Percentiles rank a stretch among this genome's conserved stretches.
Evolutionary conservation across 2,113 vertebrate genomes (phyloP).

Genomic region (Ornithorhynchus anatinus): DNA sequence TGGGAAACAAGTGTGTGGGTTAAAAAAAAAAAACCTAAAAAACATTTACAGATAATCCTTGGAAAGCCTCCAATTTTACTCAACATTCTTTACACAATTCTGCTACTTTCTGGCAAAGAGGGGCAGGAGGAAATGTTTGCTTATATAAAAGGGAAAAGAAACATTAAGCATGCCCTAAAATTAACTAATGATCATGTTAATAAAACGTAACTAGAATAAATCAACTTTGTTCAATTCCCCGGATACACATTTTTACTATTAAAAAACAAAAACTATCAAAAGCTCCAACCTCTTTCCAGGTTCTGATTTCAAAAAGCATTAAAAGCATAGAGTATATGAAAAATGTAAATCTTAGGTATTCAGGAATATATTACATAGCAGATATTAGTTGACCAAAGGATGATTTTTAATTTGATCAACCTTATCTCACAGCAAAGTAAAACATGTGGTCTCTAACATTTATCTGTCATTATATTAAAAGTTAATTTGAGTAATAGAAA

Average conservation of each 20-base stretch:
- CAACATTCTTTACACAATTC: neutral
- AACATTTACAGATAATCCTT: neutral
- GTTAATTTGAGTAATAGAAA: too few relatives aligned
- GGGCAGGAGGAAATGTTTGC: neutral
- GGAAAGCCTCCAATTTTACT: accelerated
- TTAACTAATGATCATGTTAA: neutral
- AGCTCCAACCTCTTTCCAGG: too few relatives aligned
- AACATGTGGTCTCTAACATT: too few relatives aligned
- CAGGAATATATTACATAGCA: too few relatives aligned
- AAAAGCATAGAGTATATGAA: too few relatives aligned
- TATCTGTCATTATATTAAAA: too few relatives aligned
- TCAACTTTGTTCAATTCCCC: neutral
- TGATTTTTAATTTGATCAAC: too few relatives aligned
- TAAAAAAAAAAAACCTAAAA: constrained; percentile 30
- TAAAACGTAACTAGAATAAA: neutral
- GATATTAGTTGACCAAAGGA: too few relatives aligned
- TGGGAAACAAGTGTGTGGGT: neutral
- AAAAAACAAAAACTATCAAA: neutral
- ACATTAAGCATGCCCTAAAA: neutral
- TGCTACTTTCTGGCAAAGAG: neutral
- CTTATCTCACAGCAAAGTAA: too few relatives aligned
- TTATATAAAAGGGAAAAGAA: neutral
- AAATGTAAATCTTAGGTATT: too few relatives aligned
- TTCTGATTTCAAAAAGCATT: too few relatives aligned
- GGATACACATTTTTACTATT: neutral